Percentiles rank a stretch among this genome's conserved stretches.
phyloP scores from a whole-genome alignment of 2,113 vertebrate species.

The Ammospiza caudacuta region DNA sequence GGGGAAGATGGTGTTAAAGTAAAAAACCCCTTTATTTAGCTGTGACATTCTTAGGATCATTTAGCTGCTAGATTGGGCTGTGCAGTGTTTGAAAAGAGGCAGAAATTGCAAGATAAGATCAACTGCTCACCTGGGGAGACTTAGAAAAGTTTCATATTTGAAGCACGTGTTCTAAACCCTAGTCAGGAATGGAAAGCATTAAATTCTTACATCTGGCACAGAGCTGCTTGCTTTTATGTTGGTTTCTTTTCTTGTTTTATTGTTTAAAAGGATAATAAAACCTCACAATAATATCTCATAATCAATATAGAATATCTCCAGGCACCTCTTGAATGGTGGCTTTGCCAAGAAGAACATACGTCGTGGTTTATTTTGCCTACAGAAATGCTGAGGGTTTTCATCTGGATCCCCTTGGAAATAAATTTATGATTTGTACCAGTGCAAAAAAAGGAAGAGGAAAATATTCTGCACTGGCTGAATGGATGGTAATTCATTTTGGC shows the following conservation, averaged over 20 bases:
- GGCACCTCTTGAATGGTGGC: constrained; percentile 49
- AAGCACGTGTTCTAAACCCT: constrained; percentile 70
- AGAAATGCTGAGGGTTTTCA: constrained; percentile 37
- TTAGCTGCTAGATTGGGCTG: constrained; percentile 34
- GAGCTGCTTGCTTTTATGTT: constrained; percentile 74
- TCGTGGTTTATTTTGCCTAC: constrained; percentile 32
- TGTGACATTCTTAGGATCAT: background rate
- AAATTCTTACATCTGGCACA: constrained; percentile 74
- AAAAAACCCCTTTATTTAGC: background rate
- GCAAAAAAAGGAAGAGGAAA: background rate
- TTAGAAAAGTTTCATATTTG: constrained; percentile 66
- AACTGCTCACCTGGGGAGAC: constrained; percentile 73
- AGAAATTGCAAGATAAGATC: constrained; percentile 63
- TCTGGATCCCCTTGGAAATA: constrained; percentile 43
- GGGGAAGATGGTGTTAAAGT: background rate
- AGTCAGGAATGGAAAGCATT: constrained; percentile 67
- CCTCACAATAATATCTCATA: constrained; percentile 72
- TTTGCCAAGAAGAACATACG: constrained; percentile 41
- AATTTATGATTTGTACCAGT: constrained; percentile 22
- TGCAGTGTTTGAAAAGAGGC: constrained; percentile 50
- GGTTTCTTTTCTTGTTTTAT: constrained; percentile 66
- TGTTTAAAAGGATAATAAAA: constrained; percentile 77
- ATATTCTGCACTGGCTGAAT: background rate
- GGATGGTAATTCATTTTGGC: background rate
- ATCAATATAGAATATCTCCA: constrained; percentile 73